Conservation (phyloP, 2,888 invertebrate genomes). For the Drosophila borealis region DNA sequence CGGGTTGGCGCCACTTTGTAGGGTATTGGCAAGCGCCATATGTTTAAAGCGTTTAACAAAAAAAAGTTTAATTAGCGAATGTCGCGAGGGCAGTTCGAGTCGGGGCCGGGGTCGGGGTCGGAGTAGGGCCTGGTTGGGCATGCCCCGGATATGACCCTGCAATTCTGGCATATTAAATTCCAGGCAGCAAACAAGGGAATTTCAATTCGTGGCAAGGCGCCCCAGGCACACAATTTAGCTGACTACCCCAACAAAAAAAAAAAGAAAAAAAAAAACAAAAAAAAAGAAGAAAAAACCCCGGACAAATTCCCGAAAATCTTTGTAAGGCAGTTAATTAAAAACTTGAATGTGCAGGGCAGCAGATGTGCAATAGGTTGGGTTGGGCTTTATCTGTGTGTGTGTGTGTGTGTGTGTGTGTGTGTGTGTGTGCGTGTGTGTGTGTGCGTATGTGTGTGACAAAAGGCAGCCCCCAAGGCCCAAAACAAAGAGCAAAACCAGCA, state of each 20-base stretch:
- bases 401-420: slow-evolving; percentile 5
- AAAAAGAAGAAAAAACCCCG: slow-evolving; percentile 3
- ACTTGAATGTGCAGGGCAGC: slow-evolving; percentile 43
- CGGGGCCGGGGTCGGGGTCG: background rate
- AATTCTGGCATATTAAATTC: slow-evolving; percentile 57
- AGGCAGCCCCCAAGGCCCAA: background rate
- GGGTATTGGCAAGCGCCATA: slow-evolving; percentile 42
- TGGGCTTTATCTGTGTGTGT: slow-evolving; percentile 6
- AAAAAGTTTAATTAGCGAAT: slow-evolving; percentile 69
- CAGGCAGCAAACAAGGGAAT: slow-evolving; percentile 50
- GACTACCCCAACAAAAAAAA: slow-evolving; percentile 15
- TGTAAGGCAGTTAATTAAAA: slow-evolving; percentile 76
- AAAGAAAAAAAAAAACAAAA: slow-evolving; percentile 19
- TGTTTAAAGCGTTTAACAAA: slow-evolving; percentile 52
- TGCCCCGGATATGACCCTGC: slow-evolving; percentile 38
- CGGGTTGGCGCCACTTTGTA: background rate
- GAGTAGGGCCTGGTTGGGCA: background rate
- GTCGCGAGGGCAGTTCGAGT: slow-evolving; percentile 25
- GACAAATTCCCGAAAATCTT: slow-evolving; percentile 59
- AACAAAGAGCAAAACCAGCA: slow-evolving; percentile 28
- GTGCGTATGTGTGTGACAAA: slow-evolving; percentile 17
- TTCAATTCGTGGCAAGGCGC: slow-evolving; percentile 70
- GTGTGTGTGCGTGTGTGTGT: slow-evolving; percentile 4
- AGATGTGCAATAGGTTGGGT: slow-evolving; percentile 5
- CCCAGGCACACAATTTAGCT: slow-evolving; percentile 43